Base-by-base conservation (phyloP, 2,888 invertebrate species). In the Harpagoxenus sublaevis region DNA sequence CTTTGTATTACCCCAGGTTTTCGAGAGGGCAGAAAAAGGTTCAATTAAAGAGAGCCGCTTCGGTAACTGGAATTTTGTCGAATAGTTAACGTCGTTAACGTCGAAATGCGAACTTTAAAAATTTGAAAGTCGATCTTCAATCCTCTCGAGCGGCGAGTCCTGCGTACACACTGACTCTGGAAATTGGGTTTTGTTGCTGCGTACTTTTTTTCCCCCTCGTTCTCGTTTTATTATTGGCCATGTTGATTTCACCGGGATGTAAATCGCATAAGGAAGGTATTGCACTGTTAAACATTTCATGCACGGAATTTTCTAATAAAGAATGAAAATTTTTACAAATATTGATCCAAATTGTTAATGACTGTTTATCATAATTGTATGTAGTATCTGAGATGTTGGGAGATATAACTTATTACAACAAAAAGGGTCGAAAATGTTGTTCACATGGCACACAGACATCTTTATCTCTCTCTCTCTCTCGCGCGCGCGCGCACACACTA, bases 1-100 rank as follows among this genome's bases (percentile, higher is more conserved):
- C 23, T 23, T 42, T 63, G 3, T 42, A 15, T 42, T 45, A 78
- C 6, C n/a, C 3, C 31, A 1, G 31, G 35, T 74, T 57, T 74
- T 79, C 35, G 23, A 74, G 79, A 42, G 75, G 60, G 39, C 60
- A 28, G 75, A 79, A 74, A 73, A 74, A 79, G 45, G 48, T 74
- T 74, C 79, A 79, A 79, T 79, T 79, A 79, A 74, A 74, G 48
- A 12, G 42, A 62, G 8, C 2, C 18, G 15, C 45, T 70, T 57
- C n/a, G 35, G 60, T 39, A 74, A 73, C 74, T 28, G 48, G 35
- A 74, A 74, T 79, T 74, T 74, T 35, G 48, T 74, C 75, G 75
- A 79, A 39, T 48, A 45, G 60, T 28, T 73, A 63, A 42, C 48
- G 57, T 73, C 73, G 57, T 70, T 71, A 45, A 57, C 39, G 71